Evolutionary conservation across 2,797 vertebrate species (phyloP).

Genomic region (Tiaroga cobitis): DNA sequence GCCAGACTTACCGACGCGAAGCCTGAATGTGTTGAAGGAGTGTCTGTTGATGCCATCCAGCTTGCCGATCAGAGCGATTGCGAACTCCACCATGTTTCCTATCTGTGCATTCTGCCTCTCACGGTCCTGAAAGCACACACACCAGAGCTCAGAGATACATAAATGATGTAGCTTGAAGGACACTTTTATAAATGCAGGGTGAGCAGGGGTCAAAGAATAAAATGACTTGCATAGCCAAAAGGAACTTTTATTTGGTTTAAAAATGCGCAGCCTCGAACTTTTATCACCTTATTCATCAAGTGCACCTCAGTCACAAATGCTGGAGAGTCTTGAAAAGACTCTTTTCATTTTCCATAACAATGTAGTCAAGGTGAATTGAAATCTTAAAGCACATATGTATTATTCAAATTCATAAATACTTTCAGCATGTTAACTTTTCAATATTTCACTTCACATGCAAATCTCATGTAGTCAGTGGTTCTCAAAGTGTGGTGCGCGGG

Average conservation of each 20-base stretch:
- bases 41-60: slow-evolving; percentile 98
- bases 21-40: slow-evolving; percentile 95
- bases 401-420: neutral
- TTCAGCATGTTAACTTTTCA: slow-evolving; percentile 3
- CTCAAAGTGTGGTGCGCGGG: too few species aligned
- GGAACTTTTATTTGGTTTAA: neutral
- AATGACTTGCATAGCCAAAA: neutral
- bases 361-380: neutral
- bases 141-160: neutral
- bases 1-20: slow-evolving; percentile 89
- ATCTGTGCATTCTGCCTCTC: slow-evolving; percentile 92
- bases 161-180: neutral
- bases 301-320: neutral
- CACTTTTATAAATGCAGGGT: neutral
- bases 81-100: slow-evolving; percentile 96
- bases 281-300: neutral
- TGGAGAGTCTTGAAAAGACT: neutral
- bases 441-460: neutral
- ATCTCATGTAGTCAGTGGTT: neutral
- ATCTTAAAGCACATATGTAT: neutral
- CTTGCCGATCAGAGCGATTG: slow-evolving; percentile 92
- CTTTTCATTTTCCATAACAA: neutral
- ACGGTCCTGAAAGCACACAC: slow-evolving; percentile 76
- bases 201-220: neutral
- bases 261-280: neutral